Percentiles rank a stretch among this genome's conserved stretches.
These are phyloP conservation scores for Erebia aethiops DNA, from an alignment of 2,888 invertebrate genomes.

Conservation along the genomic window DNA sequence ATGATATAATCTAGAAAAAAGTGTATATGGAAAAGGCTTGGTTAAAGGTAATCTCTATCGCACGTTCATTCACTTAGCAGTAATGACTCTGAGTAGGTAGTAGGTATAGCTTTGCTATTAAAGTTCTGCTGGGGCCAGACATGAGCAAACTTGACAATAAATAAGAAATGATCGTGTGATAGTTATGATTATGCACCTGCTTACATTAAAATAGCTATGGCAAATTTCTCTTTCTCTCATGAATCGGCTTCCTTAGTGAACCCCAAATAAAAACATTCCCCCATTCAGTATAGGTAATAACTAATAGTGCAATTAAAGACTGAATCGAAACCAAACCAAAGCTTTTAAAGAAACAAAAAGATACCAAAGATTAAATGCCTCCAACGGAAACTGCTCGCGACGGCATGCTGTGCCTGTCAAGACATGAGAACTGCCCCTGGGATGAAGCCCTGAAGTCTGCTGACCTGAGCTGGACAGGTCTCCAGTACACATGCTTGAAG, in stretches of 20 bases:
- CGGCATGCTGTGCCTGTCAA: slow-evolving; percentile 85
- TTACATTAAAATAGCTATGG: slow-evolving; percentile 15
- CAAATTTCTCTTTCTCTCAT: not conserved
- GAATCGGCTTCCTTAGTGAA: slow-evolving; percentile 33
- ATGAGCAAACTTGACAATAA: no score
- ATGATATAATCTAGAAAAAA: not conserved
- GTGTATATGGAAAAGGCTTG: no score
- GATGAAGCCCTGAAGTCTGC: slow-evolving; percentile 80
- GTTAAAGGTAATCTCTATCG: no score
- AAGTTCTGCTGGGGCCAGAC: no score
- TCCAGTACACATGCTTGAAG: slow-evolving; percentile 91
- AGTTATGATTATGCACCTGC: not conserved
- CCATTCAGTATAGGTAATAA: not conserved
- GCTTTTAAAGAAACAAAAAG: slow-evolving; percentile 21
- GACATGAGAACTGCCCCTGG: slow-evolving; percentile 85
- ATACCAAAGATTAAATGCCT: slow-evolving; percentile 68
- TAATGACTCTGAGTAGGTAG: no score
- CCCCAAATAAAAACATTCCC: slow-evolving; percentile 2
- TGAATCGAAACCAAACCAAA: slow-evolving; percentile 27
- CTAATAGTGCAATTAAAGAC: slow-evolving; percentile 18
- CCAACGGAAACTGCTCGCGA: slow-evolving; percentile 71
- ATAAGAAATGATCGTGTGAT: not conserved
- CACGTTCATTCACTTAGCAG: no score
- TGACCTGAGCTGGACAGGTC: slow-evolving; percentile 90
- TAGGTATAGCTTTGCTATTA: no score